Conservation (phyloP, 2,113 vertebrate species). For the Bucco capensis region DNA sequence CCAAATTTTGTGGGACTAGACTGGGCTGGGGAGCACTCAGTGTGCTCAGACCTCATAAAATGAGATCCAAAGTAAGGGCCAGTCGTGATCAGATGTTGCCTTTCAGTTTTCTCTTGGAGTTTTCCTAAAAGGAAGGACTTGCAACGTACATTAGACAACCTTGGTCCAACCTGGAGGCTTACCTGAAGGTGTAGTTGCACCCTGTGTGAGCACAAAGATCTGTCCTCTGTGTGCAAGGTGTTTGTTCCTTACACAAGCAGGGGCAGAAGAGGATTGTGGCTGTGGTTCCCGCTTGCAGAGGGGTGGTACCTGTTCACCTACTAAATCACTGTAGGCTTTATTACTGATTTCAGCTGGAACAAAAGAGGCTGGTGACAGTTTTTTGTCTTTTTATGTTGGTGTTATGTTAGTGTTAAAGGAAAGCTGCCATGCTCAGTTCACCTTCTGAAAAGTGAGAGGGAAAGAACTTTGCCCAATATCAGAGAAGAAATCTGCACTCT, state of each 20-base stretch:
- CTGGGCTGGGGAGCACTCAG: background rate
- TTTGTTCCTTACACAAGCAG: background rate
- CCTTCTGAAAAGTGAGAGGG: background rate
- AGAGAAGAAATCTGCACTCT: background rate
- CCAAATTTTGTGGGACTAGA: accelerated
- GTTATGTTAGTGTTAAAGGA: background rate
- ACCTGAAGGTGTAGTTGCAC: background rate
- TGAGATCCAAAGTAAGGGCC: background rate
- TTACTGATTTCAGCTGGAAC: background rate
- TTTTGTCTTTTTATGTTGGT: background rate
- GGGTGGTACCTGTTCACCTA: background rate
- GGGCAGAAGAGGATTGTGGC: background rate
- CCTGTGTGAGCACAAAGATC: background rate
- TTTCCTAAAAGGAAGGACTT: background rate
- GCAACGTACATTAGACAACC: background rate
- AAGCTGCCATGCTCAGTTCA: background rate
- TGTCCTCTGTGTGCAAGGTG: background rate
- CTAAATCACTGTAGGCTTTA: background rate
- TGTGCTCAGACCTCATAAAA: background rate
- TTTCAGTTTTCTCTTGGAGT: background rate
- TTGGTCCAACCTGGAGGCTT: too few relatives aligned
- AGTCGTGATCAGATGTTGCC: background rate
- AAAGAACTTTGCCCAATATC: background rate
- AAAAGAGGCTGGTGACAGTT: background rate
- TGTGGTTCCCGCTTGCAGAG: background rate